These are phyloP conservation scores for Myoxocephalus aenaeus DNA, from an alignment of 2,797 vertebrate genomes.

Conservation along the genomic window DNA sequence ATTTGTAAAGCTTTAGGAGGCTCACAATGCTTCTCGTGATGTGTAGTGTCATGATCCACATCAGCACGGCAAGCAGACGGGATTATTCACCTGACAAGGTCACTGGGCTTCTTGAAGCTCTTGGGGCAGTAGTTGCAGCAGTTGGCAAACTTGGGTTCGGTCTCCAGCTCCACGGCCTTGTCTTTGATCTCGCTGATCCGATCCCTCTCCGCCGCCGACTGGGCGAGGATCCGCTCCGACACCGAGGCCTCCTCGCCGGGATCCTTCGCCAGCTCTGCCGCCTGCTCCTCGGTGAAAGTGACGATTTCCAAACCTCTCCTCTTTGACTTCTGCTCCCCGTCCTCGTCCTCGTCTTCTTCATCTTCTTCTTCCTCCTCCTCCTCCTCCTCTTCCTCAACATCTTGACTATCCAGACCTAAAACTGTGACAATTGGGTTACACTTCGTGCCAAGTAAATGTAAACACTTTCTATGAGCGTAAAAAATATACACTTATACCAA, in stretches of 20 bases:
- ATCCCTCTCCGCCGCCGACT: constrained; percentile 96
- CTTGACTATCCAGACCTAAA: constrained; percentile 82
- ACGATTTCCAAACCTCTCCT: constrained; percentile 92
- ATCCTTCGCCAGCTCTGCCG: constrained; percentile 93
- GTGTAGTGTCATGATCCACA: not conserved
- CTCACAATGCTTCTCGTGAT: not conserved
- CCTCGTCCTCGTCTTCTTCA: constrained; percentile 87
- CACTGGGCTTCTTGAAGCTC: constrained; percentile 99
- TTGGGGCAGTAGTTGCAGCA: constrained; percentile 96
- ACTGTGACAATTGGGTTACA: constrained; percentile 15
- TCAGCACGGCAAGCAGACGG: too few species aligned
- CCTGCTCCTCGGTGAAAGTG: constrained; percentile 97
- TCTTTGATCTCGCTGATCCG: constrained; percentile 98
- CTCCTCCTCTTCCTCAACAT: constrained; percentile 80
- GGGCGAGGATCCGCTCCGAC: constrained; percentile 96
- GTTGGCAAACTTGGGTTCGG: constrained; percentile 96
- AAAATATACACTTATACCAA: not conserved
- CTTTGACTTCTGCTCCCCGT: constrained; percentile 84
- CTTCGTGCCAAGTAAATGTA: not conserved
- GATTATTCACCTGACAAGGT: constrained; percentile 91
- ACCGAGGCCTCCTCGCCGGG: constrained; percentile 93
- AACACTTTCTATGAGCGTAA: not conserved
- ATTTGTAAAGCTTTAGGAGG: not conserved
- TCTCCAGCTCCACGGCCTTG: constrained; percentile 91
- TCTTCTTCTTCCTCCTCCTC: constrained; percentile 86